These are phyloP conservation scores for Sinocyclocheilus anophthalmus DNA, from an alignment of 2,113 vertebrate genomes.

Conservation along the genomic window DNA sequence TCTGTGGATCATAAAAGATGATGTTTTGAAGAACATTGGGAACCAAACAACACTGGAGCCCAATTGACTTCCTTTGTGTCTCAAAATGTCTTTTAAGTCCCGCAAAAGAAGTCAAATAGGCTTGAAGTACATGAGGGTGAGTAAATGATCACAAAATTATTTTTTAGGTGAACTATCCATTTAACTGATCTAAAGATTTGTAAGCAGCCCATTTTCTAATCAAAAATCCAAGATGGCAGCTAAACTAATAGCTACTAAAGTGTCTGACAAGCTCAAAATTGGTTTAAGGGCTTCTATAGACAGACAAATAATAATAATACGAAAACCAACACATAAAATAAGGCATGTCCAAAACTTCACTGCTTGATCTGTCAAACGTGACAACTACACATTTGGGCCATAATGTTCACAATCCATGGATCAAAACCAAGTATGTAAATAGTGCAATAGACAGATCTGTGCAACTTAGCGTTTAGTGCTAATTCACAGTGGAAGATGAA, in stretches of 20 bases:
- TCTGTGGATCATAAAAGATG: too few relatives aligned
- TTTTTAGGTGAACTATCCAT: neutral
- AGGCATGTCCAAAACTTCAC: neutral
- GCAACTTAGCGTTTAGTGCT: neutral
- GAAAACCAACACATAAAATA: neutral
- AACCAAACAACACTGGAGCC: neutral
- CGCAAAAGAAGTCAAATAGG: neutral
- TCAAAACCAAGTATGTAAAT: neutral
- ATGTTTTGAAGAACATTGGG: too few relatives aligned
- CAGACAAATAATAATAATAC: too few relatives aligned
- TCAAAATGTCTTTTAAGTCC: neutral
- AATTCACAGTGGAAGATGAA: neutral
- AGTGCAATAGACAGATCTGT: slow-evolving; percentile 6
- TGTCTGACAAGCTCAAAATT: too few relatives aligned
- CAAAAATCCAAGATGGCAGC: too few relatives aligned
- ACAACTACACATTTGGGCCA: neutral
- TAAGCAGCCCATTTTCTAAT: too few relatives aligned
- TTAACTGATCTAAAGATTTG: too few relatives aligned
- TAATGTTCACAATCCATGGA: neutral
- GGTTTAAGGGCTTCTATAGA: too few relatives aligned
- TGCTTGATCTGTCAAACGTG: neutral
- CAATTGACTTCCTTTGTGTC: neutral
- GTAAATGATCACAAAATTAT: neutral
- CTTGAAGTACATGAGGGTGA: neutral
- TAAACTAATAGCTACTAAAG: too few relatives aligned